Evolutionary conservation across 2,113 vertebrate genomes (phyloP).

Genomic region (Leptobrachium ailaonicum): DNA sequence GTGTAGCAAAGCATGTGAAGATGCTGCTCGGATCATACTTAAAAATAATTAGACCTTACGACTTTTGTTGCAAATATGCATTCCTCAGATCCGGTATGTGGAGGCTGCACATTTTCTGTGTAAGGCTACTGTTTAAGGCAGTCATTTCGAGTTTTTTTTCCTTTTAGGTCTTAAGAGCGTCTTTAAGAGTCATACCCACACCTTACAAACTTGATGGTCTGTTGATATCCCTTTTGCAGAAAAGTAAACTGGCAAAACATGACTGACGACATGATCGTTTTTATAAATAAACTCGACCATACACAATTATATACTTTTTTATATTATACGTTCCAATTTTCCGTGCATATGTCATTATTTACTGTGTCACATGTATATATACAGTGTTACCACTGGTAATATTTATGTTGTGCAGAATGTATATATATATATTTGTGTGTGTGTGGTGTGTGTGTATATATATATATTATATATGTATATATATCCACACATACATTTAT

Average conservation of each 20-base stretch:
- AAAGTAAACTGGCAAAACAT: constrained; percentile 36
- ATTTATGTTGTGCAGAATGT: constrained; percentile 21
- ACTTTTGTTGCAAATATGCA: constrained; percentile 67
- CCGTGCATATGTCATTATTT: not conserved
- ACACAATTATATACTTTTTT: constrained; percentile 12
- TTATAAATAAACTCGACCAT: constrained; percentile 19
- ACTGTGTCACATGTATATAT: constrained; percentile 23
- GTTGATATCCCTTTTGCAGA: constrained; percentile 28
- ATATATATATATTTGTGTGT: constrained; percentile 6
- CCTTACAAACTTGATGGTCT: constrained; percentile 44
- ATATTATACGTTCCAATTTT: not conserved
- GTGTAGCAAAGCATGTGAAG: constrained; percentile 82
- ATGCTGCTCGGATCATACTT: constrained; percentile 78
- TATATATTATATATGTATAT: too few relatives aligned
- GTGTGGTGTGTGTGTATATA: too few relatives aligned
- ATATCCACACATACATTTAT: too few relatives aligned
- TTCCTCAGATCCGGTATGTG: constrained; percentile 54
- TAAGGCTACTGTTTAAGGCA: constrained; percentile 38
- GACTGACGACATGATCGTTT: not conserved
- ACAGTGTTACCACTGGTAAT: constrained; percentile 7
- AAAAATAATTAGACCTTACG: constrained; percentile 81
- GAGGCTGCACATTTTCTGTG: constrained; percentile 47
- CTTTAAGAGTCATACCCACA: not conserved
- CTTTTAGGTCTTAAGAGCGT: not conserved
- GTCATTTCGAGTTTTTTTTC: not conserved